Percentiles rank a stretch among this genome's conserved stretches.
Evolutionary conservation across 2,113 vertebrate genomes (phyloP).

Genomic region (Lepidothrix coronata): DNA sequence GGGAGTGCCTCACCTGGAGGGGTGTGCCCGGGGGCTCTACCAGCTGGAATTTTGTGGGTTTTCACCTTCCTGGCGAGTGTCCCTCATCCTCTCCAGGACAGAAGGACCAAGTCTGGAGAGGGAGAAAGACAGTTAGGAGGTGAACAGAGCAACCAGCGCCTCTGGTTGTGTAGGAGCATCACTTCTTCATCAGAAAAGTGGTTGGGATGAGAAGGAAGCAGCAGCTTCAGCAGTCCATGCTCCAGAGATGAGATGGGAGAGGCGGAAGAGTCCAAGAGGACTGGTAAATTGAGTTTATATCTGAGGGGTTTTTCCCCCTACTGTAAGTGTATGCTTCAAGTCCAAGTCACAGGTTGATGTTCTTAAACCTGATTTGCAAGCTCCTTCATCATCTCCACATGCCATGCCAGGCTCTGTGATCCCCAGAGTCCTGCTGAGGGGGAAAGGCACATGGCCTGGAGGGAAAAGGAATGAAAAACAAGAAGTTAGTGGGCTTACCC

Average conservation of each 20-base stretch:
- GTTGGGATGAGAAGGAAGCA: neutral
- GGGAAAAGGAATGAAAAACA: neutral
- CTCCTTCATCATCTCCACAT: neutral
- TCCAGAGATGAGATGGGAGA: neutral
- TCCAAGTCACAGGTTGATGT: neutral
- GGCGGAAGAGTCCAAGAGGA: neutral
- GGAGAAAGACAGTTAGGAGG: neutral
- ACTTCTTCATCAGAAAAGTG: neutral
- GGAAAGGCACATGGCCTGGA: neutral
- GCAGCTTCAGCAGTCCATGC: neutral
- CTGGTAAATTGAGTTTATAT: neutral
- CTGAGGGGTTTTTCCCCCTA: neutral
- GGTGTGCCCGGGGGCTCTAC: fast-evolving
- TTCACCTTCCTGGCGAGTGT: neutral
- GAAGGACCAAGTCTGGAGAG: neutral
- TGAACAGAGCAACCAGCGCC: neutral
- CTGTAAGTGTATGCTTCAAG: neutral
- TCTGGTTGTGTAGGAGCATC: neutral
- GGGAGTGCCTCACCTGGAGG: neutral
- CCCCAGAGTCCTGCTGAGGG: neutral
- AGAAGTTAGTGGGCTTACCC: neutral
- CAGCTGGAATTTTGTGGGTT: neutral
- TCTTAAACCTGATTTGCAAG: neutral
- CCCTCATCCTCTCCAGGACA: neutral
- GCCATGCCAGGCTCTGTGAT: neutral